Base-by-base conservation (phyloP, 2,888 invertebrate genomes). In the Morinoia aosen region DNA sequence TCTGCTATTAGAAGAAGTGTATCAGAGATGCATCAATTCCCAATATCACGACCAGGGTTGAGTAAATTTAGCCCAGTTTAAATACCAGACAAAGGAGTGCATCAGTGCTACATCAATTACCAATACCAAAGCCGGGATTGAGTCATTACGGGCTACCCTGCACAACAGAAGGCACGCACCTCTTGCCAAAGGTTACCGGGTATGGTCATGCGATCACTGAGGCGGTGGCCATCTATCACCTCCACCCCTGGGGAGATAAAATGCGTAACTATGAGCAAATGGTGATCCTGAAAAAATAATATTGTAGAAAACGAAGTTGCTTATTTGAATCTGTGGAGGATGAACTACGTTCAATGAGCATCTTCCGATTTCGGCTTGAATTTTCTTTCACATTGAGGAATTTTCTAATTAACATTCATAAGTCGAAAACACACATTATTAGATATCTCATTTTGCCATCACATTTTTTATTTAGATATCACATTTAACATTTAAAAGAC, bases 221-320 rank as follows among this genome's bases (percentile, higher is more conserved):
- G 96, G 19, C 91, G 93, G 39, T 91, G 90, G 25, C 91, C 91
- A 12, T 96, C 95, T 33, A 96, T 97, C 33, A 95, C 95, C 64
- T 97, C 97, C 19, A 97, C 97, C 97, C 98, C 98, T 94, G 98
- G 99, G 99, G 97, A 99, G 99, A 39, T 99, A 98, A 0, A 99
- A 99, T 2, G 99, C 99, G 97, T 99, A 99, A 99, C 99, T 99
- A 95, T 99, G 98, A 96, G 99, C 99, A 97, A 99, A 99, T 97
- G 99, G 99, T 97, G 99, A 99, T 95, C 99, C 25, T 10, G 33
- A 3, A 76, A 76, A 33, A 33, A 61, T 16, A 76, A 76, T 33
- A 76, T 8, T 14, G 25, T 76, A 8, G 25, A 76, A 76, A 16
- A 33, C 76, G 25, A 10, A 16, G 33, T 76, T 76, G 19, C 3